phyloP scores from a whole-genome alignment of 2,888 invertebrate species.

The Microplitis manilae region DNA sequence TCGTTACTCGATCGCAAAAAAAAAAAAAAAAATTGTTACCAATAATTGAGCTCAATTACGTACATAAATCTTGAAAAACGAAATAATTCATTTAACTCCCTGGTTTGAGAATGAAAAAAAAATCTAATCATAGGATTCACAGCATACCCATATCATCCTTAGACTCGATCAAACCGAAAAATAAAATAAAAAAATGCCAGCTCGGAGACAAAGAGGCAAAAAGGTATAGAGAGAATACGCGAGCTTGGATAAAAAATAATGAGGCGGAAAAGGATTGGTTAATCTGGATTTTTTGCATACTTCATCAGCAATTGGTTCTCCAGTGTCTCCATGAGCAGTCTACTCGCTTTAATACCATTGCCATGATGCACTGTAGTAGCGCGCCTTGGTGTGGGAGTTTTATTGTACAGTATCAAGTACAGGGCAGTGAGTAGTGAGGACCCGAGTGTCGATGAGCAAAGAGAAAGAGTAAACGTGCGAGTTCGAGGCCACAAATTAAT shows the following conservation, averaged over 20 bases:
- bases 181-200: background rate
- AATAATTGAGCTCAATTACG: no score
- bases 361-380: background rate
- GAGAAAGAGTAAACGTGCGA: constrained; percentile 18
- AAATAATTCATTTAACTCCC: background rate
- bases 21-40: no score
- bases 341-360: background rate
- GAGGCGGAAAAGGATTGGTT: constrained; percentile 37
- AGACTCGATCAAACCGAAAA: constrained; percentile 13
- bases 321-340: constrained; percentile 3
- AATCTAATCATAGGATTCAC: constrained; percentile 20
- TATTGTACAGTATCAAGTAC: background rate
- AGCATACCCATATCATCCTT: constrained; percentile 16
- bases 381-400: background rate
- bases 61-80: background rate
- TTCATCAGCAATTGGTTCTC: constrained; percentile 35
- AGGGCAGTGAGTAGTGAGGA: background rate
- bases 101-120: constrained; percentile 17
- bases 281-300: constrained; percentile 44
- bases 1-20: no score
- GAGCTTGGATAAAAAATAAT: constrained; percentile 31
- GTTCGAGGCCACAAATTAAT: constrained; percentile 3
- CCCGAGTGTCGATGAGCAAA: constrained; percentile 35
- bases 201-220: background rate
- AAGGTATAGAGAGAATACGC: background rate